Percentiles rank a stretch among this genome's conserved stretches.
Conservation (phyloP, 1,140 invertebrate genomes). For the Dreissena rostriformis region DNA sequence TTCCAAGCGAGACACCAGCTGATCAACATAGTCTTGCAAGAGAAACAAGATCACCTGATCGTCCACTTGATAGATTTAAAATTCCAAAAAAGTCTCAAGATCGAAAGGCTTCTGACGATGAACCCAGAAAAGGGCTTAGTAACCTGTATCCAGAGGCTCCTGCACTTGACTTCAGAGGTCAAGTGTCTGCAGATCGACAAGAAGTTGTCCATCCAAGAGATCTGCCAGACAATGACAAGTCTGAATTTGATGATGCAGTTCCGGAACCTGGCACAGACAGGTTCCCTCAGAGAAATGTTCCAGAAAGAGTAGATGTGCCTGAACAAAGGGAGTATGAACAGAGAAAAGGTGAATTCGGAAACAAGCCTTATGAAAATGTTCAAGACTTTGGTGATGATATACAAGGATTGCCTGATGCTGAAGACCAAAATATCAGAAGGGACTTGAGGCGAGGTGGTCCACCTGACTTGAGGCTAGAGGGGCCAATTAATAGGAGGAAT, state of each 20-base stretch:
- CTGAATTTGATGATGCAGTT: neutral
- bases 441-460: conserved; percentile 1
- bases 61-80: conserved; percentile 36
- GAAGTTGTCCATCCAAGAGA: conserved; percentile 52
- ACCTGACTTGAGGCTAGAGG: neutral
- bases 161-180: neutral
- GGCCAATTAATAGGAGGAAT: neutral
- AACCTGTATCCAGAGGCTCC: conserved; percentile 45
- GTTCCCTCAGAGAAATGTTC: neutral
- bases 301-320: conserved; percentile 17
- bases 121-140: conserved; percentile 12
- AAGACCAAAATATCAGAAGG: neutral
- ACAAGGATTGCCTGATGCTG: conserved; percentile 12
- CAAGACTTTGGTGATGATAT: no score
- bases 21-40: neutral
- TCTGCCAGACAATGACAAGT: neutral
- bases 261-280: neutral
- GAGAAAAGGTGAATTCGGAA: conserved; percentile 5
- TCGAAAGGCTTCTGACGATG: conserved; percentile 8
- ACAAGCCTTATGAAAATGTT: no score
- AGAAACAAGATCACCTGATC: conserved; percentile 40
- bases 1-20: no score
- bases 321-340: no score
- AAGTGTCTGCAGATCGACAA: conserved; percentile 15
- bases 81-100: conserved; percentile 34